Evolutionary conservation across 2,888 invertebrate genomes (phyloP).

Genomic region (Hirtodrosophila alboralis): DNA sequence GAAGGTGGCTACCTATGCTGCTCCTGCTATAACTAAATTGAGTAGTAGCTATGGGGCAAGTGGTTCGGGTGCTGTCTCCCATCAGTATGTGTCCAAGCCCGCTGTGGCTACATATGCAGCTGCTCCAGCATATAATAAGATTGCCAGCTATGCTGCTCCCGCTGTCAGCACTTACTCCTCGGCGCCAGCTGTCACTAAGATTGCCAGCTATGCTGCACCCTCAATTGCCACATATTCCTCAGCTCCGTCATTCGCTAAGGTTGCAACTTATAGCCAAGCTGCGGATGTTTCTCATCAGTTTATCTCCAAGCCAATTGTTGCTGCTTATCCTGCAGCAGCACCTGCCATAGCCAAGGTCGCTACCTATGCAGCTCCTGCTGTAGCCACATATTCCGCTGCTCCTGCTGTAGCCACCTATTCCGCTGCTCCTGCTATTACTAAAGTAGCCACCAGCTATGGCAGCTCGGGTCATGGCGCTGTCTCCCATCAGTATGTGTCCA

Average conservation of each 20-base stretch:
- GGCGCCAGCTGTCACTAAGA: constrained; percentile 50
- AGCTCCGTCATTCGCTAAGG: constrained; percentile 48
- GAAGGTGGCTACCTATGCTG: constrained; percentile 59
- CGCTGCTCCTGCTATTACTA: constrained; percentile 47
- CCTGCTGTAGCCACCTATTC: constrained; percentile 51
- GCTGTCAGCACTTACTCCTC: constrained; percentile 26
- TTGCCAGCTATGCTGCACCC: constrained; percentile 61
- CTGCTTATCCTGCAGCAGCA: constrained; percentile 40
- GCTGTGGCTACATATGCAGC: constrained; percentile 32
- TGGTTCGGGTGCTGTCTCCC: constrained; percentile 51
- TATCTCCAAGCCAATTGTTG: constrained; percentile 66
- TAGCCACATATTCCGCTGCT: constrained; percentile 54
- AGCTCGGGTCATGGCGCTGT: constrained; percentile 19
- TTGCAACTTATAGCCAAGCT: constrained; percentile 50
- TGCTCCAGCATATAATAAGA: constrained; percentile 43
- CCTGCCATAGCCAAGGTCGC: constrained; percentile 51
- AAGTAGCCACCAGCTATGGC: constrained; percentile 48
- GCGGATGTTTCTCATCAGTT: constrained; percentile 63
- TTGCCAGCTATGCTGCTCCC: constrained; percentile 38
- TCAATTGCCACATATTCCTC: constrained; percentile 44
- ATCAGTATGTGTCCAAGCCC: constrained; percentile 76
- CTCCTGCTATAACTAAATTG: constrained; percentile 46
- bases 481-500: constrained; percentile 26
- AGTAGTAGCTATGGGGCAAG: constrained; percentile 47
- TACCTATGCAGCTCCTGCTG: constrained; percentile 48